Conservation (phyloP, 2,888 invertebrate genomes). For the Deilephila elpenor region DNA sequence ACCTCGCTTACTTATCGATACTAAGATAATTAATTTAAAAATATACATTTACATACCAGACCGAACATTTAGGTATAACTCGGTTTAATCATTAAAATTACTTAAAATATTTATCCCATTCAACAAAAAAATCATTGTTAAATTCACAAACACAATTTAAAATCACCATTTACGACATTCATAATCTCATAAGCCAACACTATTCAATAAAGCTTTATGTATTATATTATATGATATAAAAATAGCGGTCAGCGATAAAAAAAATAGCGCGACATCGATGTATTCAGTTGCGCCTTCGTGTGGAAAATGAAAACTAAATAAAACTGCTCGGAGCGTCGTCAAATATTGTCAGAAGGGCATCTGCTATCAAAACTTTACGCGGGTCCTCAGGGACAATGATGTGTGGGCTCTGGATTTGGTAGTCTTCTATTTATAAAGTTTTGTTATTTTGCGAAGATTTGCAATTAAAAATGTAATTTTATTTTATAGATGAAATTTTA, state of each 20-base stretch:
- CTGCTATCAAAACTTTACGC: conserved; percentile 69
- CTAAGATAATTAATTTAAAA: no score
- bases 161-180: background rate
- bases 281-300: conserved; percentile 40
- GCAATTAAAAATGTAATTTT: no score
- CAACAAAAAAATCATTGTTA: no score
- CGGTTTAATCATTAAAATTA: no score
- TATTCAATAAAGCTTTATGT: conserved; percentile 42
- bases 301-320: conserved; percentile 72
- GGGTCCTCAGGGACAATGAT: conserved; percentile 37
- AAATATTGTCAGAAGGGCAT: conserved; percentile 64
- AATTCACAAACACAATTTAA: background rate
- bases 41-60: no score
- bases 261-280: conserved; percentile 41
- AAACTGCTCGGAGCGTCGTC: conserved; percentile 56
- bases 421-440: conserved; percentile 19
- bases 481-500: no score
- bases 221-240: conserved; percentile 39
- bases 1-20: no score
- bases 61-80: no score
- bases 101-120: no score
- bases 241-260: conserved; percentile 43
- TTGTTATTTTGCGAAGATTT: no score
- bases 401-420: conserved; percentile 24
- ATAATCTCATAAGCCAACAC: conserved; percentile 27